Evolutionary conservation across 2,797 vertebrate genomes (phyloP).

Genomic region (Lagorchestes hirsutus): DNA sequence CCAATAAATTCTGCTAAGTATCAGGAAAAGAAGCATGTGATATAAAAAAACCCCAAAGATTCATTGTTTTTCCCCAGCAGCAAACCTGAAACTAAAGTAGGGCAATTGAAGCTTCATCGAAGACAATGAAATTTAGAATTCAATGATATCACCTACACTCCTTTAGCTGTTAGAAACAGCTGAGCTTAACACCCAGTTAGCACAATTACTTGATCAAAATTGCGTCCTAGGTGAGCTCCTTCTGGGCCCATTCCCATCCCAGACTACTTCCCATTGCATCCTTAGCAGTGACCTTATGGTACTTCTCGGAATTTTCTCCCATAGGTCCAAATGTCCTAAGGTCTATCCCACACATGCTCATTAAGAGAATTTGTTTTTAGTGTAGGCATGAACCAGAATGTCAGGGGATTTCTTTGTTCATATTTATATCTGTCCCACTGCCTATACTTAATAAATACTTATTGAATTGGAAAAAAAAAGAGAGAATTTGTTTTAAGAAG

Average conservation of each 20-base stretch:
- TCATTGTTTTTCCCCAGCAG: neutral
- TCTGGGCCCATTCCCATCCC: neutral
- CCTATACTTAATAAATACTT: neutral
- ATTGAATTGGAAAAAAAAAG: too few species aligned
- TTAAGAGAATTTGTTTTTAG: neutral
- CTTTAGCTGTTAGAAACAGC: neutral
- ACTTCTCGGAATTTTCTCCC: neutral
- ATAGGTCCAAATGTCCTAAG: neutral
- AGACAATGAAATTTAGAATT: neutral
- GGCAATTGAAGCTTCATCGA: neutral
- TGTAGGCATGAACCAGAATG: neutral
- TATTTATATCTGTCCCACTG: neutral
- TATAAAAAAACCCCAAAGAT: neutral
- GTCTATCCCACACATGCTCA: neutral
- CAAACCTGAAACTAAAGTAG: neutral
- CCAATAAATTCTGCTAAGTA: neutral
- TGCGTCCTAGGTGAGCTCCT: neutral
- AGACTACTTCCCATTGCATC: neutral
- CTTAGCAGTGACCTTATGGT: neutral
- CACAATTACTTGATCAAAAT: neutral
- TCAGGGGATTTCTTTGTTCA: neutral
- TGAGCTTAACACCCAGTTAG: neutral
- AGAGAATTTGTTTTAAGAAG: neutral
- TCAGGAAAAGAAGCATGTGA: neutral
- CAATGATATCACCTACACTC: neutral